phyloP scores from a whole-genome alignment of 2,113 vertebrate genomes.

The Excalfactoria chinensis region DNA sequence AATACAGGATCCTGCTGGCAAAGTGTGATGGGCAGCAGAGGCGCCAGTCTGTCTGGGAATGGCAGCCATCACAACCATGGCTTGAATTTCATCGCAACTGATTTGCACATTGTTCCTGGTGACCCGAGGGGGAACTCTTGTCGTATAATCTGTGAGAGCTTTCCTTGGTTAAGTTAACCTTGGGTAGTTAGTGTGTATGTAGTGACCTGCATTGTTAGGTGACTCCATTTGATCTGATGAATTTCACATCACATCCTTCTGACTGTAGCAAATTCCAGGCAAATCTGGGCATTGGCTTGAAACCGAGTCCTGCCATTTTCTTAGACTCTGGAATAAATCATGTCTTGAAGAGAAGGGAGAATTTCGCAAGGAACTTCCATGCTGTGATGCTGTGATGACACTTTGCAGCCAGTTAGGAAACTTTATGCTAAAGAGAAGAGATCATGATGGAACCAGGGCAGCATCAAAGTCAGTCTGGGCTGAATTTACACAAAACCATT shows the following conservation, averaged over 20 bases:
- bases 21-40: not conserved
- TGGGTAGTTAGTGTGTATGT: not conserved
- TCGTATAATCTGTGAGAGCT: not conserved
- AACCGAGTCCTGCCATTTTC: not conserved
- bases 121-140: not conserved
- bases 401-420: not conserved
- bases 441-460: not conserved
- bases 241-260: not conserved
- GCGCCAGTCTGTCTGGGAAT: not conserved
- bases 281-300: not conserved
- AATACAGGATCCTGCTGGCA: not conserved
- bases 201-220: not conserved
- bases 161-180: not conserved
- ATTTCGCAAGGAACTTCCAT: accelerated
- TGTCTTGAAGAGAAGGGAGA: not conserved
- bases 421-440: not conserved
- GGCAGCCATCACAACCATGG: not conserved
- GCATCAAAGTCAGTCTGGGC: not conserved
- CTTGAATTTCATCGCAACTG: not conserved
- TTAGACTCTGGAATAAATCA: not conserved
- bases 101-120: not conserved
- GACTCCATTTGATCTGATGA: not conserved
- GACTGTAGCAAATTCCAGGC: not conserved
- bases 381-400: not conserved
- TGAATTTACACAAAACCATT: not conserved